Evolutionary conservation across 2,113 vertebrate genomes (phyloP).

Genomic region (Nestor notabilis): DNA sequence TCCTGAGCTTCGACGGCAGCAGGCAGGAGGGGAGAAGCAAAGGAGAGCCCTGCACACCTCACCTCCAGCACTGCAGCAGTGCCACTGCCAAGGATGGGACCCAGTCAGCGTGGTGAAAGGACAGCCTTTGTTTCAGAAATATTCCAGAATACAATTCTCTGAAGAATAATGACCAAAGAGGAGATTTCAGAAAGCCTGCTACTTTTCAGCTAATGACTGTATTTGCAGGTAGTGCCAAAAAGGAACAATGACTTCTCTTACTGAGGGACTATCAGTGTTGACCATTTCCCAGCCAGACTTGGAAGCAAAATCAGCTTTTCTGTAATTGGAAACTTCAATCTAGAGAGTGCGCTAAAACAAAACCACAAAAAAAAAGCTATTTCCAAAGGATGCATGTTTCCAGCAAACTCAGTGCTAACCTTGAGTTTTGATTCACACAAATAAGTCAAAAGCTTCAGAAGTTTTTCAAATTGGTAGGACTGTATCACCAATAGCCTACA

Average conservation of each 20-base stretch:
- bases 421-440: neutral
- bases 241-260: constrained; percentile 25
- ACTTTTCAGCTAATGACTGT: constrained; percentile 24
- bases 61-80: neutral
- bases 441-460: neutral
- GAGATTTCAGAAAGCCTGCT: constrained; percentile 2
- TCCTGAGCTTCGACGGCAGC: accelerated
- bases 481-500: neutral
- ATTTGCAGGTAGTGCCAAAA: constrained; percentile 27
- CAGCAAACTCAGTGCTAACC: neutral
- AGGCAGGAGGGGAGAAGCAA: neutral
- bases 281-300: neutral
- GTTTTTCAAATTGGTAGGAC: neutral
- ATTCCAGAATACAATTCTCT: neutral
- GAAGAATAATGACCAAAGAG: neutral
- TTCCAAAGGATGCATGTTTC: neutral
- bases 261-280: neutral
- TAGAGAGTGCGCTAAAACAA: neutral
- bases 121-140: neutral
- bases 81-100: neutral
- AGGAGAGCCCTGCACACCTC: neutral
- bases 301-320: constrained; percentile 5
- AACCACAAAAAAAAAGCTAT: neutral
- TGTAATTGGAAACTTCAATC: constrained; percentile 14
- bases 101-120: neutral